Evolutionary conservation across 2,113 vertebrate genomes (phyloP).

Genomic region (Vicugna pacos): DNA sequence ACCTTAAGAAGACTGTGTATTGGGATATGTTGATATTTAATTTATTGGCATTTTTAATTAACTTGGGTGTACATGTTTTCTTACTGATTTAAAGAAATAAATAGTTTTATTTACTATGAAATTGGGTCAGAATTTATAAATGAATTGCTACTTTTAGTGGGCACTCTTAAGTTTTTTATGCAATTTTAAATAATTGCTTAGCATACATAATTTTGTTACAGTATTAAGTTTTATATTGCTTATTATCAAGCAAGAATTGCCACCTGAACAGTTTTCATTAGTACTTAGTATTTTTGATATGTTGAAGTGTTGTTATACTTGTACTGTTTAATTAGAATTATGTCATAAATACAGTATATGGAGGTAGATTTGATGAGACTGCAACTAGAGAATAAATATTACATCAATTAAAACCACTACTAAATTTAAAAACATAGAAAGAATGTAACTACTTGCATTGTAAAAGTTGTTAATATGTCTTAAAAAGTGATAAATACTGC

Average conservation of each 20-base stretch:
- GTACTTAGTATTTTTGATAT: constrained; percentile 68
- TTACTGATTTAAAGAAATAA: constrained; percentile 65
- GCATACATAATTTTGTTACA: constrained; percentile 59
- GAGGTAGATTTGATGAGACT: constrained; percentile 72
- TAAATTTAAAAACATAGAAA: constrained; percentile 75
- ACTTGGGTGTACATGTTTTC: constrained; percentile 30
- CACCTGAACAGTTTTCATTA: constrained; percentile 66
- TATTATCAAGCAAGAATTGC: constrained; percentile 66
- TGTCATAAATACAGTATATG: constrained; percentile 66
- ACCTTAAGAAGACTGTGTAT: constrained; percentile 46
- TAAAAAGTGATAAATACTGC: constrained; percentile 47
- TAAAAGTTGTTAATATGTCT: constrained; percentile 61
- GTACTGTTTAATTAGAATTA: constrained; percentile 66
- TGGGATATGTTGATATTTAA: constrained; percentile 58
- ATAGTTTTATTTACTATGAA: constrained; percentile 79
- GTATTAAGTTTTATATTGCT: constrained; percentile 66
- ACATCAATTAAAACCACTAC: constrained; percentile 67
- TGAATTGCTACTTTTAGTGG: constrained; percentile 70
- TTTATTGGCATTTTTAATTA: constrained; percentile 61
- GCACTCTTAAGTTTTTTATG: constrained; percentile 69
- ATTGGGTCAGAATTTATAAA: constrained; percentile 69
- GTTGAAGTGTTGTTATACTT: constrained; percentile 67
- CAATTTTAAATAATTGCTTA: constrained; percentile 65
- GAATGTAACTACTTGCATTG: constrained; percentile 67
- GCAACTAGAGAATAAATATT: constrained; percentile 76